phyloP scores from a whole-genome alignment of 2,113 vertebrate species.

The Heteronetta atricapilla region DNA sequence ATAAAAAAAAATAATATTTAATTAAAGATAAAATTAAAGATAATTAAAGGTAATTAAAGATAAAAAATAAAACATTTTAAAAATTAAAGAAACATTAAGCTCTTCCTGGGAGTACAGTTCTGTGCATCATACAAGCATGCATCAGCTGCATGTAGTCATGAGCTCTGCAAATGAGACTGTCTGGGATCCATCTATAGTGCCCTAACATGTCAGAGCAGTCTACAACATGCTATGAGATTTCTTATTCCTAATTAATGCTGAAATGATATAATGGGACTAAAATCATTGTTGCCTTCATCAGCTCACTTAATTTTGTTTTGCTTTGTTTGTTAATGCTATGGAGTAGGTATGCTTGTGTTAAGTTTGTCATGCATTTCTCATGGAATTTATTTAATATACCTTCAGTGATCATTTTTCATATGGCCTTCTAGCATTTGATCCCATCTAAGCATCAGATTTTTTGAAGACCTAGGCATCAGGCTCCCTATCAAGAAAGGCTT shows the following conservation, averaged over 20 bases:
- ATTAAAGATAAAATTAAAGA: no score
- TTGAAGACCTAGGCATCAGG: not conserved
- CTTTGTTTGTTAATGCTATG: not conserved
- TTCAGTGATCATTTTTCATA: not conserved
- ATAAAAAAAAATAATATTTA: not conserved
- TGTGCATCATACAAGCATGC: not conserved
- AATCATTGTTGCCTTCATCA: not conserved
- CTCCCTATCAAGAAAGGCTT: not conserved
- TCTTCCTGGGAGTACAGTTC: not conserved
- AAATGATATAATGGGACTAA: not conserved
- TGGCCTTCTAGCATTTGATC: not conserved
- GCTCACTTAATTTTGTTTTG: not conserved
- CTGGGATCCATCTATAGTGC: not conserved
- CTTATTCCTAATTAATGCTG: not conserved
- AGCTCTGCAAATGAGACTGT: not conserved
- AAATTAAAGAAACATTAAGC: not conserved
- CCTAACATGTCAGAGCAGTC: not conserved
- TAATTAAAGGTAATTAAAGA: conserved; percentile 6
- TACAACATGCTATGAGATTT: not conserved
- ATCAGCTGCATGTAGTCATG: not conserved
- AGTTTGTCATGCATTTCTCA: not conserved
- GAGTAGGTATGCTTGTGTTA: not conserved
- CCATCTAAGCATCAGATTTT: not conserved
- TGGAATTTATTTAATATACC: not conserved
- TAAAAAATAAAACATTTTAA: not conserved